Base-by-base conservation (phyloP, 1,140 invertebrate species). In the Tribolium castaneum region DNA sequence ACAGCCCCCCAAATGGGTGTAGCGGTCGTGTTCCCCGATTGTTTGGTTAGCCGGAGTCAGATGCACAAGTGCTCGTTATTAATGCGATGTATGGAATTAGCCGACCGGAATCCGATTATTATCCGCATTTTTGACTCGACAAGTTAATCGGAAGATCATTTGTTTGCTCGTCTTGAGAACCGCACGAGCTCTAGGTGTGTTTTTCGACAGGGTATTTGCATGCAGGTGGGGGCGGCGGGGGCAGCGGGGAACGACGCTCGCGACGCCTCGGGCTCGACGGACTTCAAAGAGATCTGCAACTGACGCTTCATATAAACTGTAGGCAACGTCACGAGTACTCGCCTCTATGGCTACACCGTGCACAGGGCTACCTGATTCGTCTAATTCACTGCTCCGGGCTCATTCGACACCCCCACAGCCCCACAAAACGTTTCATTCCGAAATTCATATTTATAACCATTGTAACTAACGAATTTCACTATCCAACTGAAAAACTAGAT, bases 31-130 rank as follows among this genome's bases (percentile, higher is more conserved):
- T 76, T 78, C 54, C 35, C 9, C 35, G 56, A 70, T 51, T 75
- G 62, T 80, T 59, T 78, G 84, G 83, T 84, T 83, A 83, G 75
- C 79, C 81, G 56, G 83, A 86, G 85, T 86, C 85, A 86, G 85
- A 84, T 85, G 85, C 77, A 85, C 83, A 86, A 86, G 85, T 86
- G 85, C 83, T 84, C 79, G 78, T 73, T 81, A 81, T 86, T 84
- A 86, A 85, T 86, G 80, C 79, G 82, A 81, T 85, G 79, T 80
- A 70, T 79, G 80, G 80, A 80, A 79, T 82, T 78, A 81, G 73
- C 59, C 45, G 54, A 62, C 54, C 35, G 19, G 49, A 70, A 56
- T 30, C 45, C 56, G 77, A 35, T 49, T 45, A 49, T 49, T 30
- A 39, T 78, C 34, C 50, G 35, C 35, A 52, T 59, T 35, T 66